These are phyloP conservation scores for Temnothorax curvispinosus DNA, from an alignment of 1,140 invertebrate genomes.

Conservation along the genomic window DNA sequence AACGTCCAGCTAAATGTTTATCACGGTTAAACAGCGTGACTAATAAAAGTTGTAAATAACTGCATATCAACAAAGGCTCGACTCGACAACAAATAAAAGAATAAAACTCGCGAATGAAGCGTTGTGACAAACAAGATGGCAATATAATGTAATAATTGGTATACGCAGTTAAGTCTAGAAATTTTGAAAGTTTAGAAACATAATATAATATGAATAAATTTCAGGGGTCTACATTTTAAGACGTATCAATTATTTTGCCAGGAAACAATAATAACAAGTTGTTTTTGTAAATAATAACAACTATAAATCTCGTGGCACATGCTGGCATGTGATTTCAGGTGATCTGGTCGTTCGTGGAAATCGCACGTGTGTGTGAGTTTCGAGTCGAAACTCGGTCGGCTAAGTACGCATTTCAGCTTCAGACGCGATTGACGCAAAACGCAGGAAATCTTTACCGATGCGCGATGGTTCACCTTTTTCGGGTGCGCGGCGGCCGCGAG, in stretches of 20 bases:
- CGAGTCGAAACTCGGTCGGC: no score
- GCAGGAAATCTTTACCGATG: no score
- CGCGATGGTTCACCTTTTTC: not conserved
- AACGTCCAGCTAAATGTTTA: slow-evolving; percentile 22
- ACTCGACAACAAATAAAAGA: not conserved
- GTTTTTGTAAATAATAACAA: not conserved
- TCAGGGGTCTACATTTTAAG: not conserved
- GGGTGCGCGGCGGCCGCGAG: not conserved
- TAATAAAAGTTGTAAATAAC: slow-evolving; percentile 40
- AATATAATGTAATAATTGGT: not conserved
- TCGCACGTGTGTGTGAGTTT: not conserved
- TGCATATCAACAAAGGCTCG: not conserved
- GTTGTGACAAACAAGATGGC: not conserved
- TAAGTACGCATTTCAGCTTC: no score
- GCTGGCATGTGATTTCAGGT: not conserved
- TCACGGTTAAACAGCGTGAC: slow-evolving; percentile 12
- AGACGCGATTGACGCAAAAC: not conserved
- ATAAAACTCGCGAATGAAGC: not conserved
- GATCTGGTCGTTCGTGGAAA: not conserved
- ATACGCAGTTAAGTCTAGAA: not conserved
- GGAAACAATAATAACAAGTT: slow-evolving; percentile 11
- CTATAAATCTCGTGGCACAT: not conserved
- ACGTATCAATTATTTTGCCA: not conserved
- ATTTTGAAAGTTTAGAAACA: not conserved
- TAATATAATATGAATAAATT: not conserved